These are phyloP conservation scores for Callipepla californica DNA, from an alignment of 2,113 vertebrate genomes.

Conservation along the genomic window DNA sequence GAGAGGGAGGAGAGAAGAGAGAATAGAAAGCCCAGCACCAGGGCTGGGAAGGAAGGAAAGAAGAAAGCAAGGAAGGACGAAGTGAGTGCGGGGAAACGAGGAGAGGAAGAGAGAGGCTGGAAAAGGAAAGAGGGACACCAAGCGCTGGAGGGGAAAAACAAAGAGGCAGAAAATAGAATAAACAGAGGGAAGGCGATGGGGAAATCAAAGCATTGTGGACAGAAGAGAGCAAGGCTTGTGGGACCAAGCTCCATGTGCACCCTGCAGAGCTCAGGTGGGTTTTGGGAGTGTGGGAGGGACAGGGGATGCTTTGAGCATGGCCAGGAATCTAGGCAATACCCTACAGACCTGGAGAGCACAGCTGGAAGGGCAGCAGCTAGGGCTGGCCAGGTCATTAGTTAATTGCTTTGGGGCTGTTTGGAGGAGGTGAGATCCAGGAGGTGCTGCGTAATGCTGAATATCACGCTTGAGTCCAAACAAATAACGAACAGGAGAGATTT, in stretches of 20 bases:
- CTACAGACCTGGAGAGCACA: background rate
- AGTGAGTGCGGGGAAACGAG: background rate
- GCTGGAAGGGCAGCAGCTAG: background rate
- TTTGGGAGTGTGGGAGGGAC: background rate
- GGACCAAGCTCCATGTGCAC: background rate
- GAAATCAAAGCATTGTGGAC: background rate
- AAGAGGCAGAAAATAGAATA: slow-evolving; percentile 59
- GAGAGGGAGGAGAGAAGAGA: slow-evolving; percentile 15
- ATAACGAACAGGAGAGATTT: background rate
- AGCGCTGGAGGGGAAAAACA: slow-evolving; percentile 33
- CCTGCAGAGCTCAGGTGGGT: background rate
- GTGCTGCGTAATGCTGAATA: background rate
- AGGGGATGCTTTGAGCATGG: background rate
- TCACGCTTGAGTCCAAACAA: background rate
- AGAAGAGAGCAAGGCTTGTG: background rate
- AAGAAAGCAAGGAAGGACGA: slow-evolving; percentile 52
- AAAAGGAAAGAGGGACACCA: slow-evolving; percentile 54
- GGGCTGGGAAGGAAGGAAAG: slow-evolving; percentile 18
- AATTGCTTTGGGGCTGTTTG: background rate
- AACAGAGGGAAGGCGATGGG: background rate
- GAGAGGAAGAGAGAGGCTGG: slow-evolving; percentile 47
- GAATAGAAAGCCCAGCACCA: slow-evolving; percentile 33
- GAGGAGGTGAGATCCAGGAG: background rate
- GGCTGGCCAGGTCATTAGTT: background rate
- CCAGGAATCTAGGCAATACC: background rate